Evolutionary conservation across 2,113 vertebrate genomes (phyloP).

Genomic region (Neolamprologus brichardi): DNA sequence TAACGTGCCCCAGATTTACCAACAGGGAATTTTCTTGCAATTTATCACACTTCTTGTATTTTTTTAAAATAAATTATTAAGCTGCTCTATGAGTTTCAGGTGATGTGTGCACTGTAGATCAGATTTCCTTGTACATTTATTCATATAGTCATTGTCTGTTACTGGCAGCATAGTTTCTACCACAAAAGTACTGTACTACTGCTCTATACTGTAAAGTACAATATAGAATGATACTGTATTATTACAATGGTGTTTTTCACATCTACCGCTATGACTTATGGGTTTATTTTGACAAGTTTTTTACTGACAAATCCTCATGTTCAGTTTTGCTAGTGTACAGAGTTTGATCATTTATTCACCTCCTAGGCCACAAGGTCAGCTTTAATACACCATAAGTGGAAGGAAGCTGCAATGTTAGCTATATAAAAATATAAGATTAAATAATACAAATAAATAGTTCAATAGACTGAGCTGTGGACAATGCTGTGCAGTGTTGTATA

Average conservation of each 20-base stretch:
- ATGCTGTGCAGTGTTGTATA: background rate
- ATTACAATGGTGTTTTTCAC: background rate
- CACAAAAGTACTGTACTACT: background rate
- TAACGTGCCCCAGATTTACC: slow-evolving; percentile 37
- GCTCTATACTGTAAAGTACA: background rate
- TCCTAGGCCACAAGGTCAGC: background rate
- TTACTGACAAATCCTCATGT: background rate
- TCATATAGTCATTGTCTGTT: background rate
- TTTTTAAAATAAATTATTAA: background rate
- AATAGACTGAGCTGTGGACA: background rate
- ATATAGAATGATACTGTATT: background rate
- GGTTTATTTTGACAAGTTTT: background rate
- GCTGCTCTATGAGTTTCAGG: background rate
- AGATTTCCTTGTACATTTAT: background rate
- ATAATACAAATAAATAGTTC: background rate
- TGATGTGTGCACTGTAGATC: background rate
- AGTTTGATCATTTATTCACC: background rate
- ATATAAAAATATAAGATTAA: background rate
- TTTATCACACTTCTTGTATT: background rate
- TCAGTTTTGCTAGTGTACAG: background rate
- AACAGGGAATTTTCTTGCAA: background rate
- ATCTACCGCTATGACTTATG: background rate
- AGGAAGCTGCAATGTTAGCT: background rate
- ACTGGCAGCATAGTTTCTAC: background rate
- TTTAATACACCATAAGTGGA: background rate